These are phyloP conservation scores for Campoplex nolae DNA, from an alignment of 2,888 invertebrate species.

Conservation along the genomic window DNA sequence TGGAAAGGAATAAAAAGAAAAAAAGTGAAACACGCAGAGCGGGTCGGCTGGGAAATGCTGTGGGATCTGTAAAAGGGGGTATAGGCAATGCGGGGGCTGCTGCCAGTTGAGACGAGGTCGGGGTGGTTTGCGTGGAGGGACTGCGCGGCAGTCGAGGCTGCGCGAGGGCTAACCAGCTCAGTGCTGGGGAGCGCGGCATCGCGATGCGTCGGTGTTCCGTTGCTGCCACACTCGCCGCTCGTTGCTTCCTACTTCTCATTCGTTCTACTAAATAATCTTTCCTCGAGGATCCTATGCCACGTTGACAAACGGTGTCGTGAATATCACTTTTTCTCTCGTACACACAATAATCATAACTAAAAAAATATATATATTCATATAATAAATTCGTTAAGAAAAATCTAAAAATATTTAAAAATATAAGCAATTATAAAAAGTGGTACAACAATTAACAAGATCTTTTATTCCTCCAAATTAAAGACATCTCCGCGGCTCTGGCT, in stretches of 20 bases:
- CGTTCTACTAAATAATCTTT: slow-evolving; percentile 52
- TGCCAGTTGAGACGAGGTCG: slow-evolving; percentile 73
- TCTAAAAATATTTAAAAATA: slow-evolving; percentile 20
- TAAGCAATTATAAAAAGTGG: slow-evolving; percentile 31
- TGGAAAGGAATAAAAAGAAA: slow-evolving; percentile 52
- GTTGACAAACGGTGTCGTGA: slow-evolving; percentile 40
- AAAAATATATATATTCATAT: slow-evolving; percentile 9
- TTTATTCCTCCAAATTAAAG: slow-evolving; percentile 38
- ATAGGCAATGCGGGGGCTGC: slow-evolving; percentile 74
- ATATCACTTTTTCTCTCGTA: slow-evolving; percentile 43
- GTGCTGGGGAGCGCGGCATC: slow-evolving; percentile 83
- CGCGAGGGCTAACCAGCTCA: slow-evolving; percentile 78
- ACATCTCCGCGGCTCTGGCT: background rate
- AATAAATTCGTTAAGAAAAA: background rate
- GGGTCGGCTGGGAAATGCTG: slow-evolving; percentile 54
- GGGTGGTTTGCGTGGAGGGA: slow-evolving; percentile 82
- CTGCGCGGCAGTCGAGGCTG: slow-evolving; percentile 84
- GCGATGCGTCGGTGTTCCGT: slow-evolving; percentile 82
- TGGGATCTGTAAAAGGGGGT: slow-evolving; percentile 66
- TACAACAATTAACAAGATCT: slow-evolving; percentile 26
- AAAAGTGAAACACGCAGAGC: slow-evolving; percentile 55
- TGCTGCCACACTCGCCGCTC: slow-evolving; percentile 77
- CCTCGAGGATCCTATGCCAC: slow-evolving; percentile 53
- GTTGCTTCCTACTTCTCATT: slow-evolving; percentile 71
- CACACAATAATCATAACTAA: slow-evolving; percentile 12